A percentile compares a stretch with the other conserved stretches of the same genome.
phyloP scores from a whole-genome alignment of 2,888 invertebrate species.

The Patella caerulea region DNA sequence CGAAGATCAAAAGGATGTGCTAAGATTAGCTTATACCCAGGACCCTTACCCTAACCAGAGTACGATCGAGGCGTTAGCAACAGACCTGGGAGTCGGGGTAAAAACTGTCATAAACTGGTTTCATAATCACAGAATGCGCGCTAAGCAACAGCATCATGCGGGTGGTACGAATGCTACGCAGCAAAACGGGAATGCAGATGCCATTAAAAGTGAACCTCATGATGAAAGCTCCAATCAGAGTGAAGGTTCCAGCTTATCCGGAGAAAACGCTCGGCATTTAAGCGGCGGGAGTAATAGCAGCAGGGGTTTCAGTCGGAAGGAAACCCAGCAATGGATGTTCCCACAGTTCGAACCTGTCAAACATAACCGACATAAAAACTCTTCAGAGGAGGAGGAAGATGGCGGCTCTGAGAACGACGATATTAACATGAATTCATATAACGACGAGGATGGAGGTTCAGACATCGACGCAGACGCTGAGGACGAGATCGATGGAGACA shows the following conservation, averaged over 20 bases:
- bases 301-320: conserved; percentile 15
- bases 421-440: background rate
- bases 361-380: conserved; percentile 29
- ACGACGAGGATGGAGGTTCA: conserved; percentile 17
- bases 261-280: conserved; percentile 49
- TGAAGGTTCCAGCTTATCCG: conserved; percentile 58
- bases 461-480: conserved; percentile 25
- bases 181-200: conserved; percentile 24
- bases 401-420: conserved; percentile 33
- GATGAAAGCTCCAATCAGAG: conserved; percentile 65
- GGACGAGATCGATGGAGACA: conserved; percentile 35
- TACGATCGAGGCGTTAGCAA: conserved; percentile 94
- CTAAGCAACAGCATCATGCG: conserved; percentile 77
- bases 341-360: conserved; percentile 66
- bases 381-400: conserved; percentile 22
- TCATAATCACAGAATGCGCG: conserved; percentile 98
- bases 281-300: conserved; percentile 40
- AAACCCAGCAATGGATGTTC: conserved; percentile 66
- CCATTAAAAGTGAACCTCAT: conserved; percentile 52
- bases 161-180: conserved; percentile 41
- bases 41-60: conserved; percentile 98
- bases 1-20: conserved; percentile 97
- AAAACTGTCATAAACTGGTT: conserved; percentile 99
- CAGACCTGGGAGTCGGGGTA: conserved; percentile 90
- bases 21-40: conserved; percentile 91